Evolutionary conservation across 2,888 invertebrate genomes (phyloP).

Genomic region (Papilio demoleus): DNA sequence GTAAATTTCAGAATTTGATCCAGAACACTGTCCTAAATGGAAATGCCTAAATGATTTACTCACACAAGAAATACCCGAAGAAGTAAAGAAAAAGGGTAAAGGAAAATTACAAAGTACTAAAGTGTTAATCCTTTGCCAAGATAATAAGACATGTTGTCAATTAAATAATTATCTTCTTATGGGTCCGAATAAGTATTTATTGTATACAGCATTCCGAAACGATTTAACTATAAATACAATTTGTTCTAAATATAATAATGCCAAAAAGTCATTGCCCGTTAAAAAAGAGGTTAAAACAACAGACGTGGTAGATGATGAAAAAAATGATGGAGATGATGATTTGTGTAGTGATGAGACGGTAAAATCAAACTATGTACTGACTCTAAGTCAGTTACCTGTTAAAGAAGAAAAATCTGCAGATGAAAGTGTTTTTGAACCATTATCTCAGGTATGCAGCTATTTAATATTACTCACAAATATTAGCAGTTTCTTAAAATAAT

Average conservation of each 20-base stretch:
- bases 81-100: conserved; percentile 82
- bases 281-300: conserved; percentile 46
- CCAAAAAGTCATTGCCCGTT: conserved; percentile 55
- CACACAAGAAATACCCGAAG: conserved; percentile 90
- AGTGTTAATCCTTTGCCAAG: conserved; percentile 93
- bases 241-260: conserved; percentile 75
- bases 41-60: conserved; percentile 91
- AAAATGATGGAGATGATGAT: conserved; percentile 53
- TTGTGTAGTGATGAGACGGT: conserved; percentile 73
- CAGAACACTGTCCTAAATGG: conserved; percentile 97
- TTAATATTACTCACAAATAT: not conserved
- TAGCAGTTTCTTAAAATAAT: too few relatives aligned
- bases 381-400: conserved; percentile 84
- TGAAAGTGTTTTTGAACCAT: conserved; percentile 83
- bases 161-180: conserved; percentile 87
- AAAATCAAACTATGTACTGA: conserved; percentile 87
- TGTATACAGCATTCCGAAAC: conserved; percentile 84
- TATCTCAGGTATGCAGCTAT: conserved; percentile 80
- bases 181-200: conserved; percentile 86
- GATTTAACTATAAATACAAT: conserved; percentile 83
- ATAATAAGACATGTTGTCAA: conserved; percentile 92
- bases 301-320: conserved; percentile 48
- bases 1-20: conserved; percentile 86
- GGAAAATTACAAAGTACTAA: conserved; percentile 79
- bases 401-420: conserved; percentile 51